These are phyloP conservation scores for Steinernema feltiae DNA, from an alignment of 1,140 invertebrate genomes.

Conservation along the genomic window DNA sequence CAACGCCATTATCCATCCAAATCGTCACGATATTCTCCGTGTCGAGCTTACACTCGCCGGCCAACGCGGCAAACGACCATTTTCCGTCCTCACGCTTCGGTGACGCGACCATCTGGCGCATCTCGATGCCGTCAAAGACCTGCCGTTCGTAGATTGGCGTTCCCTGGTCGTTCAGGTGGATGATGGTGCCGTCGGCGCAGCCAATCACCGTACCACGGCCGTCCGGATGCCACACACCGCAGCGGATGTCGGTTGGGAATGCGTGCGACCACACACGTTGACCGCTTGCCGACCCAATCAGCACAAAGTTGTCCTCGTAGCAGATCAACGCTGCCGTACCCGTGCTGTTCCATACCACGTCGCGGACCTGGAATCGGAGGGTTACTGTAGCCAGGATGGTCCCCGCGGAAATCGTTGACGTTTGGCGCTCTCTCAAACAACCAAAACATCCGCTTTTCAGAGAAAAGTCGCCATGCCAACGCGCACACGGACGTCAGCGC, in stretches of 20 bases:
- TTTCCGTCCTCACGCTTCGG: conserved; percentile 27
- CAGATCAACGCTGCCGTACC: conserved; percentile 95
- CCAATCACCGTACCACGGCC: conserved; percentile 74
- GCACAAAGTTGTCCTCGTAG: conserved; percentile 66
- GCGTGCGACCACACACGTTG: conserved; percentile 97
- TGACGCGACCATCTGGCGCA: conserved; percentile 22
- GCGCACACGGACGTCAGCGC: too few relatives aligned
- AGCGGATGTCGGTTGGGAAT: conserved; percentile 84
- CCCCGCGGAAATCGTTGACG: neutral
- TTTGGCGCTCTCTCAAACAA: too few relatives aligned
- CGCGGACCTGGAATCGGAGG: conserved; percentile 61
- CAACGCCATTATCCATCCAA: neutral
- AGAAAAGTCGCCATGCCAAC: too few relatives aligned
- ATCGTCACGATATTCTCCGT: neutral
- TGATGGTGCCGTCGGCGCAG: conserved; percentile 44
- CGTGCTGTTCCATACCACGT: conserved; percentile 97
- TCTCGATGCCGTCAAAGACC: conserved; percentile 38
- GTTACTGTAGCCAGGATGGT: neutral
- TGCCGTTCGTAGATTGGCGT: conserved; percentile 46
- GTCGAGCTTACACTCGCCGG: conserved; percentile 42
- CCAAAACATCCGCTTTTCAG: too few relatives aligned
- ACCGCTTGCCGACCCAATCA: conserved; percentile 74
- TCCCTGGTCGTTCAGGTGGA: conserved; percentile 54
- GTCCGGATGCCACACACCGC: conserved; percentile 93
- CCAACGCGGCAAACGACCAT: conserved; percentile 53